Evolutionary conservation across 2,797 vertebrate species (phyloP).

Genomic region (Avahi laniger): DNA sequence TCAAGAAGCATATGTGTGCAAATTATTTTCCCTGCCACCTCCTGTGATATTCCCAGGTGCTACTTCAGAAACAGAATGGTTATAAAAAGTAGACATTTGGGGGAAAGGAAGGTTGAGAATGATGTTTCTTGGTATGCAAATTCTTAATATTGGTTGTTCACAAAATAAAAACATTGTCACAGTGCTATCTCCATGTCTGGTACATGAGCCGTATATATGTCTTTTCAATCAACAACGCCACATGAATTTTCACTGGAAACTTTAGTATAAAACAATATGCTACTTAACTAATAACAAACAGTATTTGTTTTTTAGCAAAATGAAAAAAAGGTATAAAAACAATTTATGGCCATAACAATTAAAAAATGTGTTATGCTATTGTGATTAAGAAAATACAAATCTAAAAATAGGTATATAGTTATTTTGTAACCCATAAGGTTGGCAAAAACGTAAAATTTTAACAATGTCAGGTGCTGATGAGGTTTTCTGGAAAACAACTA

Average conservation of each 20-base stretch:
- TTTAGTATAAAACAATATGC: neutral
- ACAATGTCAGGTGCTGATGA: neutral
- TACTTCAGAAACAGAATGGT: slow-evolving; percentile 18
- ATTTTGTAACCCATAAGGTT: neutral
- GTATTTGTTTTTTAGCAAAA: neutral
- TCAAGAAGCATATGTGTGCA: slow-evolving; percentile 45
- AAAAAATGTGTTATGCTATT: neutral
- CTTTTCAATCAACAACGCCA: neutral
- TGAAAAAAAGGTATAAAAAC: neutral
- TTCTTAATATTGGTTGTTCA: neutral
- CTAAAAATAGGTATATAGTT: neutral
- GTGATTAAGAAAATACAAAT: neutral
- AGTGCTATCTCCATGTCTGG: neutral
- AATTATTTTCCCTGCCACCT: slow-evolving; percentile 52
- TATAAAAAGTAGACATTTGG: slow-evolving; percentile 17
- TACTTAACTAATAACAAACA: neutral
- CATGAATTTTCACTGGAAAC: neutral
- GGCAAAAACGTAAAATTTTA: neutral
- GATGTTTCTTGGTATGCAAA: neutral
- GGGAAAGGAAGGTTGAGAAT: neutral
- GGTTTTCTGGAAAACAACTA: neutral
- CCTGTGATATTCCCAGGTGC: neutral
- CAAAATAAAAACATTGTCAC: neutral
- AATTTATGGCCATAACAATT: neutral
- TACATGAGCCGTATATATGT: neutral